Conservation (phyloP, 2,888 invertebrate species). For the Eucera pruinosa region DNA sequence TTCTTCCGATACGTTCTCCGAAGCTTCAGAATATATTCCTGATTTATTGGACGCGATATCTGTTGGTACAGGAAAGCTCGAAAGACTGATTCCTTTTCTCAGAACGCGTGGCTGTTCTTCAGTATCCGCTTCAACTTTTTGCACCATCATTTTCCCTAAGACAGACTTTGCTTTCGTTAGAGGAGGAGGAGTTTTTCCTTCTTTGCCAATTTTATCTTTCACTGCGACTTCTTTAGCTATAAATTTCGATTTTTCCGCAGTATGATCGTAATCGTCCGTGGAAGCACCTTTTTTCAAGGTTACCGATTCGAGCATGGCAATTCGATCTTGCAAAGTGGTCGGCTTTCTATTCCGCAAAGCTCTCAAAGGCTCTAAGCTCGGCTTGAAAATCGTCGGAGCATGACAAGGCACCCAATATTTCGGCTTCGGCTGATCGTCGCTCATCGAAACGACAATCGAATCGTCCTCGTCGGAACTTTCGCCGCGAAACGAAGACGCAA, state of each 20-base stretch:
- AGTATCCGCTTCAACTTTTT: not conserved
- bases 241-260: not conserved
- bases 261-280: conserved; percentile 44
- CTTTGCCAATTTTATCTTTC: not conserved
- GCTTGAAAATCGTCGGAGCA: conserved; percentile 74
- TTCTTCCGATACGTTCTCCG: not conserved
- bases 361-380: conserved; percentile 78
- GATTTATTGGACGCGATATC: not conserved
- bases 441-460: conserved; percentile 56
- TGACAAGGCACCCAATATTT: conserved; percentile 80
- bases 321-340: conserved; percentile 48
- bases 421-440: conserved; percentile 58
- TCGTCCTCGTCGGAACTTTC: conserved; percentile 73
- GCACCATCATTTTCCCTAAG: conserved; percentile 17
- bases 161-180: conserved; percentile 55
- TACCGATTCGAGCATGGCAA: conserved; percentile 36
- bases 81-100: conserved; percentile 48
- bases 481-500: conserved; percentile 59
- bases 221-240: not conserved
- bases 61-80: conserved; percentile 20
- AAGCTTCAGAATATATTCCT: not conserved
- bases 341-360: conserved; percentile 71
- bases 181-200: not conserved
- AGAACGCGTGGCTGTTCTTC: conserved; percentile 21
- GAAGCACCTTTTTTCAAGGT: conserved; percentile 24